Evolutionary conservation across 2,888 invertebrate species (phyloP), one percentile per base, ranked within the genome.

Genomic region (Cantharis nigra): DNA sequence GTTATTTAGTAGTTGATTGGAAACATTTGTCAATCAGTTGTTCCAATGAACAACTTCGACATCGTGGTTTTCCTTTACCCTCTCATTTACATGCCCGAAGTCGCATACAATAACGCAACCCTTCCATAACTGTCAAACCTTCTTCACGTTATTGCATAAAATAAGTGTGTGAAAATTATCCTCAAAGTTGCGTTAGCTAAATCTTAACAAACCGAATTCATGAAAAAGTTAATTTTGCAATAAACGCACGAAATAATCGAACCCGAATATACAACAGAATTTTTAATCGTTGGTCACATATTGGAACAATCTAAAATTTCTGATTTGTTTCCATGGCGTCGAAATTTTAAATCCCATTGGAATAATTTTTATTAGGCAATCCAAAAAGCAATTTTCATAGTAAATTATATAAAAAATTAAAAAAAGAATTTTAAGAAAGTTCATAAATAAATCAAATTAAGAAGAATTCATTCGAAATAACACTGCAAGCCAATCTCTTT

Each of bases 401-500:
- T 64, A 69, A 49, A 69, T 65, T 70, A 69, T 49, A 76, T 71
- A 75, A 78, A 69, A 74, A 75, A 79, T 77, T 77, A 71, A 72
- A 75, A 33, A 69, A 62, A 69, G 76, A 79, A 81, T 81, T 80
- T 81, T 80, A 81, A 80, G 80, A 79, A 80, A 80, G 72, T 80
- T 80, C 79, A 79, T 79, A 79, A 79, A 85, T 84, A 83, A 83
- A 85, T 84, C 84, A 85, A 85, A 82, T 82, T 83, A 80, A 79
- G 83, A 74, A 81, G 83, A 86, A 85, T 85, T 84, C 85, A 85
- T 86, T 86, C 83, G 83, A 85, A 87, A 86, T 86, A 86, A 84
- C 85, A 84, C 84, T 86, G 86, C 83, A 87, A 80, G 85, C 87
- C 88, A 88, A 88, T 89, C 88, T 88, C 87, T 88, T 88, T 88